Conservation (phyloP, 2,113 vertebrate genomes). For the Xiphophorus maculatus region DNA sequence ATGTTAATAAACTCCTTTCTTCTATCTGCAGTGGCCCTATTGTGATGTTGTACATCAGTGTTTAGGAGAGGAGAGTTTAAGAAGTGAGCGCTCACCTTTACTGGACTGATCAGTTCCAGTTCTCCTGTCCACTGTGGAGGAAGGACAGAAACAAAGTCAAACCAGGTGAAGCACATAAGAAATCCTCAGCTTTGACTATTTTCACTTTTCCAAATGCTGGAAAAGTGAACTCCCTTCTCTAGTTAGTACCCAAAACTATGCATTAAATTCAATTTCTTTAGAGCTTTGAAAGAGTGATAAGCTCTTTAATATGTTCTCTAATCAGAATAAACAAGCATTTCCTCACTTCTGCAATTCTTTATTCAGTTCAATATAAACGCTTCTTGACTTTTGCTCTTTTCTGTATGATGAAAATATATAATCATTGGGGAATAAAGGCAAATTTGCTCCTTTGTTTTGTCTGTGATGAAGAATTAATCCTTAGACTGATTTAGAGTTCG, state of each 20-base stretch:
- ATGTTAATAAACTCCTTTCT: too few species aligned
- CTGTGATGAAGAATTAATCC: too few species aligned
- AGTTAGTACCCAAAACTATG: not conserved
- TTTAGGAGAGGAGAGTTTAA: not conserved
- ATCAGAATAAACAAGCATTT: not conserved
- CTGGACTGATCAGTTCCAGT: constrained; percentile 81
- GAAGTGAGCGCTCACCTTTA: constrained; percentile 49
- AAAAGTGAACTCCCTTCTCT: not conserved
- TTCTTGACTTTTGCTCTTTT: too few species aligned
- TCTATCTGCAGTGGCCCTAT: too few species aligned
- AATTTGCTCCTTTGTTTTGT: too few species aligned
- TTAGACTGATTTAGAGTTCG: too few species aligned
- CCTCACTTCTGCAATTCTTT: too few species aligned
- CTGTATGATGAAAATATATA: too few species aligned
- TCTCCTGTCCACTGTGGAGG: constrained; percentile 80
- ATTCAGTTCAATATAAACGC: too few species aligned
- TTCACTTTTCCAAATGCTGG: not conserved
- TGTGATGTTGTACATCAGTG: too few species aligned
- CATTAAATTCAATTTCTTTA: not conserved
- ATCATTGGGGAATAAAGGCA: too few species aligned
- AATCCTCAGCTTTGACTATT: not conserved
- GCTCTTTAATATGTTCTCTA: not conserved
- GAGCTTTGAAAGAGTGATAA: not conserved
- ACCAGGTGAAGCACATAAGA: not conserved
- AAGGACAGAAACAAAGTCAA: constrained; percentile 14